Conservation (phyloP, 2,888 invertebrate species). For the Bellardia pandia region DNA sequence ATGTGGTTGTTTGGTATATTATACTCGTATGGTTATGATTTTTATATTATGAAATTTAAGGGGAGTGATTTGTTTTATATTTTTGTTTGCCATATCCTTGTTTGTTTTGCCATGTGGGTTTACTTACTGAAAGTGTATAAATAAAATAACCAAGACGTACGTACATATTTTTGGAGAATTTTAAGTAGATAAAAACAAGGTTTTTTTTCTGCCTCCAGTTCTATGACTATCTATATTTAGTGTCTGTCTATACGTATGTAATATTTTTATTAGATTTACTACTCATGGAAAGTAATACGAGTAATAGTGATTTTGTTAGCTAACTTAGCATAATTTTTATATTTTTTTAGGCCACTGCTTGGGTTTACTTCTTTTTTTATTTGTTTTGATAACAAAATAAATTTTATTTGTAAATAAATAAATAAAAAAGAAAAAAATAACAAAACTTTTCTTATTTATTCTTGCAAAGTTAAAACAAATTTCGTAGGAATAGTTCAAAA, state of each 20-base stretch:
- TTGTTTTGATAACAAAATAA: slow-evolving; percentile 57
- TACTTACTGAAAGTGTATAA: not conserved
- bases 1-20: too few species aligned
- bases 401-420: slow-evolving; percentile 27
- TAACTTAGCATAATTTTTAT: slow-evolving; percentile 47
- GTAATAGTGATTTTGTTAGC: slow-evolving; percentile 30
- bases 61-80: slow-evolving; percentile 44
- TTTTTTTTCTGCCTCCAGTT: slow-evolving; percentile 10
- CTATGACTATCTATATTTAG: not conserved
- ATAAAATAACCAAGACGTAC: not conserved
- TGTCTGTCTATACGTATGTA: not conserved
- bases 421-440: slow-evolving; percentile 6
- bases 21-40: slow-evolving; percentile 2
- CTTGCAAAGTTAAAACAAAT: slow-evolving; percentile 32
- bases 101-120: slow-evolving; percentile 31
- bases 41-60: slow-evolving; percentile 1
- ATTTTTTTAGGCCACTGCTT: slow-evolving; percentile 30
- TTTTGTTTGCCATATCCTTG: not conserved
- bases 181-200: slow-evolving; percentile 30
- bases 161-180: slow-evolving; percentile 23
- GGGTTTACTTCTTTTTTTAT: slow-evolving; percentile 50
- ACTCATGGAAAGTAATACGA: not conserved
- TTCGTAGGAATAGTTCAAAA: slow-evolving; percentile 33
- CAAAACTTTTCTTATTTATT: slow-evolving; percentile 58
- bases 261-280: slow-evolving; percentile 45